Evolutionary conservation across 2,113 vertebrate species (phyloP), one percentile per base, ranked within the genome.

Genomic region (Plectropomus leopardus): DNA sequence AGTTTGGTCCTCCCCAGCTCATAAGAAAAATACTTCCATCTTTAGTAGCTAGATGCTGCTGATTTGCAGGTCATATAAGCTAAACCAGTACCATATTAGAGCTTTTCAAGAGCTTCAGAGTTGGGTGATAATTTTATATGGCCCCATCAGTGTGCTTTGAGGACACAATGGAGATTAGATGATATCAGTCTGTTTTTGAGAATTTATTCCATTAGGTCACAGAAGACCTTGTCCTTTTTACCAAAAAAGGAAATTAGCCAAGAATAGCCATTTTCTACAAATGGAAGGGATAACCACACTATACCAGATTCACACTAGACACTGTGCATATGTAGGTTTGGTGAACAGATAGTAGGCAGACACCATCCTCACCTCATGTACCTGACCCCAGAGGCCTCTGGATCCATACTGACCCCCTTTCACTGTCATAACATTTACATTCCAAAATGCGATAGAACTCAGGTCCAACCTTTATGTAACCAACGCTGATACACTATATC

Each of bases 341-440:
- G 7, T 63, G 63, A 65, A 75, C 50, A 60, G 72, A 74, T 50
- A 50, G 57, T 44, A 48, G 34, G 15, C 63, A 82, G 74, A 76
- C n/a, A 16, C 58, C 0, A 21, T 32, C 21, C 26, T 58, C 67
- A 40, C 26, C 58, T 75, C 59, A 60, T 6, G 1, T 34, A 84
- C 84, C 63, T 77, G 80, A 83, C 72, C 58, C 10, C n/a, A 32
- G 8, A 47, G 21, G 16, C 47, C 23, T 32, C n/a, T 30, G 28
- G 66, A 66, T 76, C 50, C 24, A 58, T 65, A 14, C 17, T 53
- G 53, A 76, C 47, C 47, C 54, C 5, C 53, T 73, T 40, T 9
- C 44, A 26, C 48, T 81, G 83, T 78, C 85, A 86, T 80, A 88
- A 90, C 80, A 87, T 86, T 78, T 54, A 70, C 85, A 86, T 87